Evolutionary conservation across 2,797 vertebrate species (phyloP), one percentile per base, ranked within the genome.

Genomic region (Discoglossus pictus): DNA sequence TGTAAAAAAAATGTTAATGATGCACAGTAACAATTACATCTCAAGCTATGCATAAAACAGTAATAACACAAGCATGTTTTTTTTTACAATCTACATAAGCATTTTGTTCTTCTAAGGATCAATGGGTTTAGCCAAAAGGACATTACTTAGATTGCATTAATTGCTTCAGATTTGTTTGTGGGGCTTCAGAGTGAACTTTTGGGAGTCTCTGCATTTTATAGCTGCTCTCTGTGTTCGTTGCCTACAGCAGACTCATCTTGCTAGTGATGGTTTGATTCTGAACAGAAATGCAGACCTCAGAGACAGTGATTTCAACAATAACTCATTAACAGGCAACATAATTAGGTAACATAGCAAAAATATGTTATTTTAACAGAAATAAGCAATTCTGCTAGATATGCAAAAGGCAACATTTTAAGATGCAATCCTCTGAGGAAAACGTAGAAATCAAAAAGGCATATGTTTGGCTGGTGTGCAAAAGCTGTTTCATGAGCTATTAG

Each of bases 361-460:
- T 13, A 17, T 43, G n/a, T 16, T 42, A 8, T 58, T 58, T 42
- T 43, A 15, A 25, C 38, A 24, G n/a, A 27, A 43, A 58, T 42
- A 58, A 39, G 13, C 36, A 23, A 25, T 40, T 58, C 36, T 25
- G 34, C 36, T 51, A 16, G 10, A 58, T 25, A 15, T 43, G 23
- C 7, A 24, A 42, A 58, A 42, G 38, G 13, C 35, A 39, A 42
- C 20, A 25, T 56, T 56, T 56, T 15, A 6, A 43, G 21, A 43
- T 27, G 9, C 20, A 59, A 43, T 59, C 15, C 39, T 59, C 55
- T 1, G 11, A 43, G 39, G 24, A 13, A 25, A 43, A 25, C 17
- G 9, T 59, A 11, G 16, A 59, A 59, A 43, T 43, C n/a, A 27
- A 25, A 25, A 43, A 43, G 35, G 53, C 53, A 25, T 40, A 56